phyloP scores from a whole-genome alignment of 2,797 vertebrate species.

The Fundulus diaphanus region DNA sequence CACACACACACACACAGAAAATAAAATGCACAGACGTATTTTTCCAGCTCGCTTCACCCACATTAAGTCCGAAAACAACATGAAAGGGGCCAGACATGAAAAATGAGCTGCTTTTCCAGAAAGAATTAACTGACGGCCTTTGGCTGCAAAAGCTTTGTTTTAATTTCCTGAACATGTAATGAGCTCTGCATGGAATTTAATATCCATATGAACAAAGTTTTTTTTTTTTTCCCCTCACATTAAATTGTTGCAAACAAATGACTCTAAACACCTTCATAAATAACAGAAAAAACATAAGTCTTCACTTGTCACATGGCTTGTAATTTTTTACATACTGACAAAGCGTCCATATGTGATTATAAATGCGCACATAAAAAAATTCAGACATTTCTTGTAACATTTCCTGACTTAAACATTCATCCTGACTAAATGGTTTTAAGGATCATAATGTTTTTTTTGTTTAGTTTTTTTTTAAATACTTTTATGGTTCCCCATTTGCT shows the following conservation, averaged over 20 bases:
- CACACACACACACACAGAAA: constrained; percentile 17
- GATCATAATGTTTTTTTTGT: constrained; percentile 38
- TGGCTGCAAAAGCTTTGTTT: constrained; percentile 67
- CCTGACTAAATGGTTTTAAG: constrained; percentile 40
- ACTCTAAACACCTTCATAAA: constrained; percentile 67
- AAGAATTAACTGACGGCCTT: constrained; percentile 64
- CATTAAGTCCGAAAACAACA: constrained; percentile 55
- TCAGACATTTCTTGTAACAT: constrained; percentile 19
- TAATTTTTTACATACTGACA: constrained; percentile 34
- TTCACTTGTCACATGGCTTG: constrained; percentile 35
- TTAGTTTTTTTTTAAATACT: constrained; percentile 53
- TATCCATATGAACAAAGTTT: constrained; percentile 59
- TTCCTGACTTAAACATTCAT: constrained; percentile 36
- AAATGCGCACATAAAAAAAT: constrained; percentile 9
- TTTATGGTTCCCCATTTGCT: constrained; percentile 65
- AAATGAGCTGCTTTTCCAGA: constrained; percentile 66
- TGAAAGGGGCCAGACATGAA: constrained; percentile 62
- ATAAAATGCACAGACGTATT: constrained; percentile 41
- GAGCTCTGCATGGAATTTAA: constrained; percentile 67
- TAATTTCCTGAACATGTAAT: constrained; percentile 77
- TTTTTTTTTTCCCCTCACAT: constrained; percentile 48
- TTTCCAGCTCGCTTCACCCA: constrained; percentile 47
- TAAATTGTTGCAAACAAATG: constrained; percentile 54
- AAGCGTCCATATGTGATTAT: constrained; percentile 36
- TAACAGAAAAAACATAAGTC: constrained; percentile 45